Base-by-base conservation (phyloP, 30 jellyfish, hydroid and myxozoan genomes). In the Turritopsis rubra region DNA sequence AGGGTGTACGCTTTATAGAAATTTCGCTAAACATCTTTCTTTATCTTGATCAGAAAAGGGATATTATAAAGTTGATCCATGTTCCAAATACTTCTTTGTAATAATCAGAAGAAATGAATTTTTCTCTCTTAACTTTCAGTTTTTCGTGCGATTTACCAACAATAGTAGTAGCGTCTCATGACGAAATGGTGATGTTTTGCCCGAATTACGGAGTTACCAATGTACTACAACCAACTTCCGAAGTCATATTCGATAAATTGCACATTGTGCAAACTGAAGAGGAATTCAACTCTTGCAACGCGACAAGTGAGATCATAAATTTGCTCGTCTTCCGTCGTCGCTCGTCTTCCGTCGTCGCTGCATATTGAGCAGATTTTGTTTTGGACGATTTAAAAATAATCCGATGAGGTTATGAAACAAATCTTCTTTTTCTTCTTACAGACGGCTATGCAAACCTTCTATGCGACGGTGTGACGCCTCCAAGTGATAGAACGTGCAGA, bases 81-180 rank as follows among this genome's bases (percentile, higher is more conserved):
- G n/a, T n/a, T n/a, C n/a, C n/a, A n/a, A 41, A 41, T 41, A 3
- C 60, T 3, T 41, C 60, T 3, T 41, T 41, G 5, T 41, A 13
- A 41, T 41, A 5, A 41, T 41, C 60, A 3, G 60, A 41, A 41
- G 13, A 13, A 68, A 8, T 19, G 77, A 7, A 22, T n/a, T 68
- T n/a, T 68, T 68, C 17, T 27, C 17, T 75, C 21, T 75, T 21
- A 9, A 8, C 23, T 29, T 13, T 54, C n/a, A 81, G 88, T 21
- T 81, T 81, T 41, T 66, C 71, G 16, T 81, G 88, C 65, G 88
- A 81, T 13, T 89, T 65, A 21, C 88, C 88, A 54, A 25, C 29
- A n/a, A 65, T 65, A 21, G n/a, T 18, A 60, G 88, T 81, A 18
- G 78, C 18, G 13, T 21, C 30, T 26, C 26, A 41, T 16, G 88